Evolutionary conservation across 2,113 vertebrate species (phyloP), one percentile per base, ranked within the genome.

Genomic region (Pionites leucogaster): DNA sequence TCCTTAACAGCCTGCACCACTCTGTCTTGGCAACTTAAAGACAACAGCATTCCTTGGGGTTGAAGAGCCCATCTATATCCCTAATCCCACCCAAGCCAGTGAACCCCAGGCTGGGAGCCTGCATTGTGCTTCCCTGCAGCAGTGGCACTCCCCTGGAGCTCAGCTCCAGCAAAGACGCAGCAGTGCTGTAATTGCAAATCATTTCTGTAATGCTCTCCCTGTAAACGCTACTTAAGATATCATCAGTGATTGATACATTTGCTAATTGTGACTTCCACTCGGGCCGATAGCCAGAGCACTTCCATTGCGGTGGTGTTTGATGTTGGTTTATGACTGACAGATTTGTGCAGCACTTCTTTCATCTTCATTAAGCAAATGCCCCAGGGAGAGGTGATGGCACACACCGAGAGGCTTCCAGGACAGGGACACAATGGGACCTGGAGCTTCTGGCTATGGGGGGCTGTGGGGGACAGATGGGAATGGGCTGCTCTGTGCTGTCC

Each of bases 171-270:
- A 41, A 70, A 50, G 65, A 49, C 1, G 1, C 46, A 27, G 77
- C 50, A 35, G 42, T 0, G 3, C 86, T 4, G 24, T 65, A 37
- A 91, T 28, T 64, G 75, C 82, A 55, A 46, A 94, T 94, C 64
- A 75, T 83, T 65, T 35, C 31, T 33, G 88, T 57, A 47, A 74
- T 5, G 50, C 90, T 90, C 72, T 55, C 67, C 8, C 75, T 50
- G 80, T 37, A 84, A 92, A 84, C 0, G 62, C 95, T 81, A 12
- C 85, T 91, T 60, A 76, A 92, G 90, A 60, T 90, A 93, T 65
- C 94, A 82, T 13, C 72, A 31, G 12, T 94, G 96, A 97, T 86
- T 93, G 97, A 97, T 95, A 59, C 50, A 69, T 95, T 86, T 94
- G 91, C 69, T 95, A 97, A 96, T 94, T 95, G 91, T 74, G 92